These are phyloP conservation scores for Diabrotica undecimpunctata DNA, from an alignment of 1,140 invertebrate genomes.

Conservation along the genomic window DNA sequence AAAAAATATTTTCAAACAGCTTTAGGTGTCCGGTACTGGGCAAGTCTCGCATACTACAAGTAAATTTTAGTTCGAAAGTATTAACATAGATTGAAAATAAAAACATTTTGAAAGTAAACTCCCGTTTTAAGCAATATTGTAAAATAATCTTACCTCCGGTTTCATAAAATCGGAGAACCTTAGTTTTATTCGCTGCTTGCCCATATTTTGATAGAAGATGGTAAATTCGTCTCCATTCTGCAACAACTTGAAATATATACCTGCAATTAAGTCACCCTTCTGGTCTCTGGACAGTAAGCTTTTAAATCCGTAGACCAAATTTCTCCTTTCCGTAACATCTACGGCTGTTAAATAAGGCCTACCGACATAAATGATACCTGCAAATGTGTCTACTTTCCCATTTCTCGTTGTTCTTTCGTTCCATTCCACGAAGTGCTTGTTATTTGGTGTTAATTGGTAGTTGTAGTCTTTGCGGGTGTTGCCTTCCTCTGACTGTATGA, in stretches of 20 bases:
- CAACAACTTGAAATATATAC: conserved; percentile 75
- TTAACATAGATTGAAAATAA: no score
- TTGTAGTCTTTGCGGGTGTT: conserved; percentile 76
- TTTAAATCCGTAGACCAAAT: conserved; percentile 83
- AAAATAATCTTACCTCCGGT: conserved; percentile 54
- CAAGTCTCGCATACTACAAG: no score
- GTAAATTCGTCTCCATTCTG: conserved; percentile 65
- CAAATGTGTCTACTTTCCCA: conserved; percentile 50
- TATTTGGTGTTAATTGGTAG: conserved; percentile 64
- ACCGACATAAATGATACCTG: conserved; percentile 74
- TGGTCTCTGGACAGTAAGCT: conserved; percentile 75
- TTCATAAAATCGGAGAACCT: conserved; percentile 65
- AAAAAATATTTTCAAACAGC: no score
- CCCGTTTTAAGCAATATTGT: no score
- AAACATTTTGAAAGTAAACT: no score
- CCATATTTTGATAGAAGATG: conserved; percentile 71
- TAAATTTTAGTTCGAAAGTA: no score
- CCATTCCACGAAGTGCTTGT: conserved; percentile 77
- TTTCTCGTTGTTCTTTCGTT: conserved; percentile 66
- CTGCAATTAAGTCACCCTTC: conserved; percentile 75
- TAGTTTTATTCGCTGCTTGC: conserved; percentile 66
- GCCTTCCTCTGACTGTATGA: conserved; percentile 71
- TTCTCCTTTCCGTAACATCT: conserved; percentile 82
- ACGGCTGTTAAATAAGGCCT: conserved; percentile 76
- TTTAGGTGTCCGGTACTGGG: no score